Evolutionary conservation across 1,140 invertebrate species (phyloP).

Genomic region (Drosophila sechellia): DNA sequence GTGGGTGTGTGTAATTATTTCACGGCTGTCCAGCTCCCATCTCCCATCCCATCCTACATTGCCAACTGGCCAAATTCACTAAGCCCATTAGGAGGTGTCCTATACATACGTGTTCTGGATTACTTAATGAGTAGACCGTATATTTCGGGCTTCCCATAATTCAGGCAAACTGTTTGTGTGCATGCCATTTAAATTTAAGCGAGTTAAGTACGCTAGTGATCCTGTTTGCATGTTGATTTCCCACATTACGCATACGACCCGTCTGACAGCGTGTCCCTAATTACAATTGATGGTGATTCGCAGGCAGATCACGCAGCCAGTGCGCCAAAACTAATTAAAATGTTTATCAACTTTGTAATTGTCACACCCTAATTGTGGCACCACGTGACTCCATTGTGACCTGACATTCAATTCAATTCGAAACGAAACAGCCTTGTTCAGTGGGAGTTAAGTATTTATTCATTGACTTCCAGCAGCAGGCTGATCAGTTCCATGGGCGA

Average conservation of each 20-base stretch:
- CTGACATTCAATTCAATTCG: neutral
- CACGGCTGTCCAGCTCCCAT: constrained; percentile 37
- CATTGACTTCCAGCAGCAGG: constrained; percentile 47
- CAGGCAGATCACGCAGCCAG: constrained; percentile 50
- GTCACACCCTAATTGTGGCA: constrained; percentile 47
- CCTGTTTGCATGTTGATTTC: constrained; percentile 29
- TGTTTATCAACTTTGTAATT: constrained; percentile 80
- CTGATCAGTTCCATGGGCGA: constrained; percentile 62
- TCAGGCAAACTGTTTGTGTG: constrained; percentile 63
- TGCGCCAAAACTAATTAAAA: constrained; percentile 76
- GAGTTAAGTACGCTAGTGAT: constrained; percentile 46
- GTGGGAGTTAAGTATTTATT: constrained; percentile 19
- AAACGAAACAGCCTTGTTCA: constrained; percentile 6
- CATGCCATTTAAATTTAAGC: constrained; percentile 75
- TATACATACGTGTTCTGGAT: constrained; percentile 55
- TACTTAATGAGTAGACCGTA: constrained; percentile 60
- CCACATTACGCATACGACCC: constrained; percentile 67
- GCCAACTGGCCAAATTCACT: constrained; percentile 41
- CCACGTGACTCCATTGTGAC: constrained; percentile 35
- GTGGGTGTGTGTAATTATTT: constrained; percentile 74
- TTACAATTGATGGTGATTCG: constrained; percentile 71
- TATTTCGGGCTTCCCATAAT: constrained; percentile 65
- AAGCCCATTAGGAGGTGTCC: constrained; percentile 36
- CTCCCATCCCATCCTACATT: constrained; percentile 26
- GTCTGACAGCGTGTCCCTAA: constrained; percentile 44